A percentile compares a stretch with the other conserved stretches of the same genome.
These are phyloP conservation scores for Neotoma lepida DNA, from an alignment of 2,113 vertebrate genomes.

Conservation along the genomic window DNA sequence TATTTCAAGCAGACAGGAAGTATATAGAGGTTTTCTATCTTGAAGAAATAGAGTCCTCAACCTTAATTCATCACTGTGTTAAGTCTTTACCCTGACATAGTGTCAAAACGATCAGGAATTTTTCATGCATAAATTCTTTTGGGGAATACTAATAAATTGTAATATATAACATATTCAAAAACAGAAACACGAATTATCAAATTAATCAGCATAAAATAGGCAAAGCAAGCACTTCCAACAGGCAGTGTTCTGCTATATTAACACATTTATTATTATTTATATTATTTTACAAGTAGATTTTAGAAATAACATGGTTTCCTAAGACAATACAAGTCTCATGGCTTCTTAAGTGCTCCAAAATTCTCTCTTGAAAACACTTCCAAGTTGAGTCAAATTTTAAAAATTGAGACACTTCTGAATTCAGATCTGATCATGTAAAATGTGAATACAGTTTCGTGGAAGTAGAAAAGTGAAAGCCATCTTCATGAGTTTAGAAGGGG, in stretches of 20 bases:
- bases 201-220: background rate
- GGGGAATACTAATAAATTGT: constrained; percentile 2
- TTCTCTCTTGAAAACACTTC: constrained; percentile 20
- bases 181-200: background rate
- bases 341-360: background rate
- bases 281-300: constrained; percentile 40
- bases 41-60: background rate
- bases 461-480: constrained; percentile 30
- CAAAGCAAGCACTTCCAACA: background rate
- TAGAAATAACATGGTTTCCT: background rate
- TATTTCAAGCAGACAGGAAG: background rate
- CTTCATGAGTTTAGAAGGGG: constrained; percentile 57
- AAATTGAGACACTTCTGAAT: background rate
- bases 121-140: background rate
- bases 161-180: background rate
- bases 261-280: constrained; percentile 2
- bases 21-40: background rate
- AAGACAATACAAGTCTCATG: background rate
- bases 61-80: background rate
- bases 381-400: background rate
- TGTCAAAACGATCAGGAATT: background rate
- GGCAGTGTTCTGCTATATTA: background rate
- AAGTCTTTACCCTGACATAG: background rate
- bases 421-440: background rate
- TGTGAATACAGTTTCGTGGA: constrained; percentile 17